Percentiles rank a stretch among this genome's conserved stretches.
These are phyloP conservation scores for Mythimna vitellina DNA, from an alignment of 2,888 invertebrate species.

Conservation along the genomic window DNA sequence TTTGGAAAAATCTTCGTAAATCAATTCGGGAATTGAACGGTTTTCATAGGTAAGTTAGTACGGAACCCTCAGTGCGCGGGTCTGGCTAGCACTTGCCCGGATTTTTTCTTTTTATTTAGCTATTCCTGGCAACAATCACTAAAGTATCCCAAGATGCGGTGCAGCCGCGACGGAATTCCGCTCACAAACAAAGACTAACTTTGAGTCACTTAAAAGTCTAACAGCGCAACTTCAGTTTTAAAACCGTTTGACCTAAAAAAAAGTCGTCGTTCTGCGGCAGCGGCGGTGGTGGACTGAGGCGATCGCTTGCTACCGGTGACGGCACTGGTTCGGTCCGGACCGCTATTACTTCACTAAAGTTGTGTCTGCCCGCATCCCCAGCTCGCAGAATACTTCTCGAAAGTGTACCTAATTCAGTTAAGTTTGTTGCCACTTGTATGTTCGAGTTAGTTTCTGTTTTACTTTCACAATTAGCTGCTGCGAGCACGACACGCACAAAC, in stretches of 20 bases:
- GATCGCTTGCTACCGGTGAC: conserved; percentile 16
- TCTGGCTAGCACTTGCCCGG: no score
- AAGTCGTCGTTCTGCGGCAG: conserved; percentile 16
- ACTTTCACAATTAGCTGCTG: conserved; percentile 24
- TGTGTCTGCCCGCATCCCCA: conserved; percentile 3
- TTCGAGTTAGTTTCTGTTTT: conserved; percentile 34
- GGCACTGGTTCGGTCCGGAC: neutral
- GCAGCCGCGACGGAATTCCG: conserved; percentile 43
- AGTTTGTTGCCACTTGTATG: conserved; percentile 31
- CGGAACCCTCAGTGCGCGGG: no score
- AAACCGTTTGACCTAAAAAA: conserved; percentile 77
- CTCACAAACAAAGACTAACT: conserved; percentile 71
- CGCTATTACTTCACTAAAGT: conserved; percentile 29
- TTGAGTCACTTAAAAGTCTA: conserved; percentile 79
- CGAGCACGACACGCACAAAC: no score
- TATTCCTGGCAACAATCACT: conserved; percentile 46
- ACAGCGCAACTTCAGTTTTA: conserved; percentile 74
- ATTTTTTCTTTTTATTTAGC: conserved; percentile 33
- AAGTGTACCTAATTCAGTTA: conserved; percentile 42
- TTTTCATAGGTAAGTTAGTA: no score
- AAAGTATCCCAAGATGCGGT: conserved; percentile 56
- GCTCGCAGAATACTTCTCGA: conserved; percentile 35
- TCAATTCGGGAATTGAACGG: no score
- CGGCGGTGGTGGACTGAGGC: neutral
- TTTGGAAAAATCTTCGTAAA: no score